Conservation (phyloP, 2,113 vertebrate species). For the Gasterosteus nipponicus region DNA sequence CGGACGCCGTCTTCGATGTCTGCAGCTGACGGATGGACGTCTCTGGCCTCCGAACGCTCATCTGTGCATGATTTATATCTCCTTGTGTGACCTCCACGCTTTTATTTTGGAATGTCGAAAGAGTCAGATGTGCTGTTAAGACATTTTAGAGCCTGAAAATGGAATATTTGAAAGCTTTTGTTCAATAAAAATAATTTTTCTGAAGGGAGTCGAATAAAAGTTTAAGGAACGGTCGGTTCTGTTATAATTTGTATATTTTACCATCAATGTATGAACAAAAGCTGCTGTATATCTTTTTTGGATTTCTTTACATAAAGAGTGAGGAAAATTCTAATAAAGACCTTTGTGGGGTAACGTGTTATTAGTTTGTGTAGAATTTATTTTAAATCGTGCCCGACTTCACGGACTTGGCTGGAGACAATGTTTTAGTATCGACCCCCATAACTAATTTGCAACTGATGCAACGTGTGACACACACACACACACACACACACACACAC, state of each 20-base stretch:
- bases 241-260: too few relatives aligned
- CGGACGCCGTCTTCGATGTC: constrained; percentile 56
- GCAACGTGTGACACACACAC: neutral
- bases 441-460: constrained; percentile 10
- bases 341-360: neutral
- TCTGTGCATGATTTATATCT: constrained; percentile 65
- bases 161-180: neutral
- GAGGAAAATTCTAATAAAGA: neutral
- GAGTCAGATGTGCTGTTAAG: neutral
- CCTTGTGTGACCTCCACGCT: neutral
- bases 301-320: neutral
- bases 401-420: neutral
- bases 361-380: neutral
- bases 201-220: too few relatives aligned
- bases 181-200: neutral
- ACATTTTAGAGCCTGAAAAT: neutral
- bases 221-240: too few relatives aligned
- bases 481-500: constrained; percentile 26
- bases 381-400: neutral
- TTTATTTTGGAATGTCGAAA: neutral
- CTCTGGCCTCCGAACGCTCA: constrained; percentile 27
- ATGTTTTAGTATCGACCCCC: neutral
- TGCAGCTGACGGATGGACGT: constrained; percentile 67
- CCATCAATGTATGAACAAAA: too few relatives aligned
- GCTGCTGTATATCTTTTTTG: too few relatives aligned